These are phyloP conservation scores for Sphaerophoria rueppellii DNA, from an alignment of 2,888 invertebrate species.

Conservation along the genomic window DNA sequence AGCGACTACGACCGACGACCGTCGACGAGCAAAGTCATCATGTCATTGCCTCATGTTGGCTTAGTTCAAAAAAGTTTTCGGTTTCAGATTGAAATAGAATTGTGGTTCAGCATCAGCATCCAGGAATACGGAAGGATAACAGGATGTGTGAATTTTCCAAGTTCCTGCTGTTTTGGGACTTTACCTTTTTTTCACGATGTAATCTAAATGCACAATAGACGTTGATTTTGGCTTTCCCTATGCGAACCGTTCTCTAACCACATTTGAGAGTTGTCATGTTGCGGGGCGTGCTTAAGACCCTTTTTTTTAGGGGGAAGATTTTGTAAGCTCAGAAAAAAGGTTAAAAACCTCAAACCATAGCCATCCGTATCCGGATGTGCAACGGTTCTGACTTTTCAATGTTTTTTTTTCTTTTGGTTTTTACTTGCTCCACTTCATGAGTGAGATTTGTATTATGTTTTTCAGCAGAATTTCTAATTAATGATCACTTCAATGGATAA, in stretches of 20 bases:
- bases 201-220: conserved; percentile 61
- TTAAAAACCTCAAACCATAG: conserved; percentile 43
- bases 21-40: not conserved
- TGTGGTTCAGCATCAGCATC: conserved; percentile 32
- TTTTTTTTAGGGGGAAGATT: not conserved
- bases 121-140: conserved; percentile 32
- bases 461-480: conserved; percentile 60
- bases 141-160: conserved; percentile 61
- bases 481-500: conserved; percentile 38
- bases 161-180: conserved; percentile 34
- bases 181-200: conserved; percentile 45
- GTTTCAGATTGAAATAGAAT: conserved; percentile 2
- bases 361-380: conserved; percentile 55
- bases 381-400: conserved; percentile 58
- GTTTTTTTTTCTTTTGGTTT: not conserved
- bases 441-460: no score
- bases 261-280: not conserved
- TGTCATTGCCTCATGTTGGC: conserved; percentile 11
- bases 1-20: not conserved
- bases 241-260: not conserved
- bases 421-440: not conserved
- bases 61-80: conserved; percentile 10
- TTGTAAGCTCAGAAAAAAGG: conserved; percentile 9
- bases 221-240: conserved; percentile 53
- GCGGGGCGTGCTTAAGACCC: not conserved